phyloP scores from a whole-genome alignment of 2,888 invertebrate genomes.

The Scaptomyza tumidula region DNA sequence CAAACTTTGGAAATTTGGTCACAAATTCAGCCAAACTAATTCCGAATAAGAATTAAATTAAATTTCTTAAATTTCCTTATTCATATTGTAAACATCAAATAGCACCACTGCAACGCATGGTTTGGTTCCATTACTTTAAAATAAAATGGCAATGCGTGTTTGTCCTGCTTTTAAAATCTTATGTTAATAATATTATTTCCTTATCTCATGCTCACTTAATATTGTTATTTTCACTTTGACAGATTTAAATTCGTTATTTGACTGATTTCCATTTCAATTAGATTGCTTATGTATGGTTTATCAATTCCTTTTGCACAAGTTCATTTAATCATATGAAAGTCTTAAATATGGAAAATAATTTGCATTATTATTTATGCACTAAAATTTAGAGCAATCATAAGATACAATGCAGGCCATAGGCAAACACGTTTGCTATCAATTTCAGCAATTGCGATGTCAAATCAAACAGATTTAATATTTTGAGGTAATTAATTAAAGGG shows the following conservation, averaged over 20 bases:
- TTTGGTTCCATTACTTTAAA: too few relatives aligned
- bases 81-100: too few relatives aligned
- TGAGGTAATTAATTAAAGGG: constrained; percentile 1
- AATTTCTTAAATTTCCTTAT: too few relatives aligned
- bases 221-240: too few relatives aligned
- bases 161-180: background rate
- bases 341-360: background rate
- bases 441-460: constrained; percentile 31
- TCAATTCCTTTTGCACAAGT: background rate
- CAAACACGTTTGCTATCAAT: constrained; percentile 38
- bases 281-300: background rate
- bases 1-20: too few relatives aligned
- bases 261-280: background rate
- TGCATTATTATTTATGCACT: constrained; percentile 1
- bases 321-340: background rate
- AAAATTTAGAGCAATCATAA: background rate
- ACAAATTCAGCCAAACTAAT: too few relatives aligned
- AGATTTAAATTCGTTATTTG: background rate
- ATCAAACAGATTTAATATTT: constrained; percentile 29
- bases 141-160: background rate
- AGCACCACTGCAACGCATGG: too few relatives aligned
- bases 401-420: background rate
- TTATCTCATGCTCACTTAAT: background rate
- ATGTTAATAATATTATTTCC: too few relatives aligned
- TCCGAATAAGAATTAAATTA: too few relatives aligned